These are phyloP conservation scores for Holacanthus passer DNA, from an alignment of 2,113 vertebrate species.

Conservation along the genomic window DNA sequence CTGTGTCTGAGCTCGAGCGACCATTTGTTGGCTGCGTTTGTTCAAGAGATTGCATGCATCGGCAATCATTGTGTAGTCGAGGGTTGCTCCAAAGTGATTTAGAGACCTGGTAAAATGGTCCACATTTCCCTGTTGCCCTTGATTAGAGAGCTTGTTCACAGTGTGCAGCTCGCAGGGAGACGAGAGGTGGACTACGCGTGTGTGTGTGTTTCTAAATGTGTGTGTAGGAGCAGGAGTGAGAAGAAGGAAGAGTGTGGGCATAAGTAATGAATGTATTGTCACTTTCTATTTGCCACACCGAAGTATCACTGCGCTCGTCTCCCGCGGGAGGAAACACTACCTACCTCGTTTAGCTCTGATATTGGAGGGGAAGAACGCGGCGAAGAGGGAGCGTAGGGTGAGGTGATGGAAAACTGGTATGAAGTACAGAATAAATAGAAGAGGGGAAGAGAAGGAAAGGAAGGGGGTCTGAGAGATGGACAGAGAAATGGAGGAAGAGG, in stretches of 20 bases:
- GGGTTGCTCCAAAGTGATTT: conserved; percentile 27
- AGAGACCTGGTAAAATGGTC: conserved; percentile 18
- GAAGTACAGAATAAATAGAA: background rate
- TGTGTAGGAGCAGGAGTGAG: background rate
- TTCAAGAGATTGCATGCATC: background rate
- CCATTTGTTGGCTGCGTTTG: background rate
- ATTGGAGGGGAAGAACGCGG: background rate
- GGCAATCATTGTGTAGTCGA: background rate
- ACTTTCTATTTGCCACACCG: conserved; percentile 68
- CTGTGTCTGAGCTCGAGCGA: background rate
- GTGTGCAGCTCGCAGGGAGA: conserved; percentile 1
- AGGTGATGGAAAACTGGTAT: background rate
- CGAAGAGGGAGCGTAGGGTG: background rate
- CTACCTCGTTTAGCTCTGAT: conserved; percentile 43
- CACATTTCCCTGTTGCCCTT: conserved; percentile 21
- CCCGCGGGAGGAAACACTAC: conserved; percentile 56
- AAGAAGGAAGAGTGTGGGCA: conserved; percentile 48
- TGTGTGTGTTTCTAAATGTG: conserved; percentile 22
- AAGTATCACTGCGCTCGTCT: conserved; percentile 42
- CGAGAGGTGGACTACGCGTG: background rate
- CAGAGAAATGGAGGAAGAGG: background rate
- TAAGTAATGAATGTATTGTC: conserved; percentile 77
- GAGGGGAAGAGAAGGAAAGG: background rate
- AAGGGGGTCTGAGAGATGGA: background rate
- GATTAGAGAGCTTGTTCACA: conserved; percentile 17